Percentiles rank a stretch among this genome's conserved stretches.
Evolutionary conservation across 1,140 invertebrate species (phyloP).

Genomic region (Coptotermes formosanus): DNA sequence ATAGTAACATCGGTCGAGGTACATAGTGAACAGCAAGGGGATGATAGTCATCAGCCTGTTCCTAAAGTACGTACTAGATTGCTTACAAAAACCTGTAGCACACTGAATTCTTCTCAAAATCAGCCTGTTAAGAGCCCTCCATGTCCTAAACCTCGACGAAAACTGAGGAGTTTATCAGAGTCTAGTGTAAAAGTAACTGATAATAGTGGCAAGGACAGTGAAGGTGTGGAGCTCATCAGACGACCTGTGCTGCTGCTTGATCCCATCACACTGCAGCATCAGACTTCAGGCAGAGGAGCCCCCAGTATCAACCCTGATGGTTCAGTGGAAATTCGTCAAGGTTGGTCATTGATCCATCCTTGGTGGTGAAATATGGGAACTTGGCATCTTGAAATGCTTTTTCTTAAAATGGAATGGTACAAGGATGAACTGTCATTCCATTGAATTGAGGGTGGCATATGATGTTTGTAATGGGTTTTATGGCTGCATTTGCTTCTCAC

Average conservation of each 20-base stretch:
- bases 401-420: not conserved
- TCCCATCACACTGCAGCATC: constrained; percentile 19
- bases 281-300: not conserved
- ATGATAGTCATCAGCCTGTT: not conserved
- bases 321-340: constrained; percentile 29
- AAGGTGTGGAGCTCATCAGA: not conserved
- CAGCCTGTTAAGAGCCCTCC: not conserved
- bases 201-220: too few relatives aligned
- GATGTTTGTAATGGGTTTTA: not conserved
- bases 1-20: not conserved
- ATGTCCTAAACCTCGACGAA: constrained; percentile 16
- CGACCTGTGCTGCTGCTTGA: constrained; percentile 22
- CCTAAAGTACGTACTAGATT: not conserved
- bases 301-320: constrained; percentile 24
- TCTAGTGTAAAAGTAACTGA: too few relatives aligned
- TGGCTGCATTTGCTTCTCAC: not conserved
- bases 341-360: constrained; percentile 23
- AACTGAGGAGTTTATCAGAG: not conserved
- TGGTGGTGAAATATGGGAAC: constrained; percentile 4
- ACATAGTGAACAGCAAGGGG: not conserved
- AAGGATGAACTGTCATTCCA: not conserved
- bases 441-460: not conserved
- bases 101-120: not conserved
- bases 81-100: not conserved
- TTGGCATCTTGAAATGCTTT: constrained; percentile 4